Evolutionary conservation across 2,888 invertebrate species (phyloP).

Genomic region (Escarpia spicata): DNA sequence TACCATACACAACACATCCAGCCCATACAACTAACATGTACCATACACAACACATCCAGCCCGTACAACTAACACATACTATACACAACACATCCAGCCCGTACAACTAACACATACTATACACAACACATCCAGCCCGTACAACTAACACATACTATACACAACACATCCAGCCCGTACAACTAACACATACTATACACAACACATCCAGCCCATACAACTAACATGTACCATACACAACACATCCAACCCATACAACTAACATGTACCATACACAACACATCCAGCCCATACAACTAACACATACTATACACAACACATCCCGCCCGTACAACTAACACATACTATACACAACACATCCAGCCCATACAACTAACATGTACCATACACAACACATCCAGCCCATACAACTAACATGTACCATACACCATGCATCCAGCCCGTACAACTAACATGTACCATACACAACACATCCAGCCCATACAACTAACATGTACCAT

Average conservation of each 20-base stretch:
- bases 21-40: too few relatives aligned
- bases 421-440: not conserved
- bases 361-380: not conserved
- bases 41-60: not conserved
- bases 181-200: not conserved
- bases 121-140: not conserved
- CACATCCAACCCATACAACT: not conserved
- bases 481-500: not conserved
- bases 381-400: not conserved
- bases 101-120: not conserved
- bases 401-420: not conserved
- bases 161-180: not conserved
- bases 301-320: not conserved
- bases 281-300: not conserved
- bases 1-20: too few relatives aligned
- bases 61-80: too few relatives aligned
- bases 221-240: not conserved
- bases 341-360: not conserved
- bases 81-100: not conserved
- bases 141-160: not conserved
- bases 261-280: not conserved
- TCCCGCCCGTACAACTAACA: not conserved
- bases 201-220: not conserved
- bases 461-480: not conserved
- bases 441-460: not conserved